Evolutionary conservation across 1,140 invertebrate species (phyloP).

Genomic region (Anastrepha obliqua): DNA sequence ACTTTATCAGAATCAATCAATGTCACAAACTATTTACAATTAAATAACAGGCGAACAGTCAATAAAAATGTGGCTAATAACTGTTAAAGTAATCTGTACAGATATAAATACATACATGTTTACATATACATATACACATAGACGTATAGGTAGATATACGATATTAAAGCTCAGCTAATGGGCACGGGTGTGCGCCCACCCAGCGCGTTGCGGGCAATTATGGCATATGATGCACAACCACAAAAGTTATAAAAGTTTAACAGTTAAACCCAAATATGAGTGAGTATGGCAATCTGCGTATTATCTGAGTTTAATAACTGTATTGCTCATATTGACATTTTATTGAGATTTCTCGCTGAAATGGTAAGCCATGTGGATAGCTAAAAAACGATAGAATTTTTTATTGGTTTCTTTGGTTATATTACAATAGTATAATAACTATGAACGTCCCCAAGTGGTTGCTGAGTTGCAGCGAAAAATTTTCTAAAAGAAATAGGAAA

Average conservation of each 20-base stretch:
- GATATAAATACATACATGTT: neutral
- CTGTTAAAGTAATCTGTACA: neutral
- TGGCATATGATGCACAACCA: neutral
- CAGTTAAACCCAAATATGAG: neutral
- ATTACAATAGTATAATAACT: too few relatives aligned
- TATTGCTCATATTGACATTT: neutral
- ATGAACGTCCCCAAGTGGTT: too few relatives aligned
- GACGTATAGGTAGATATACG: too few relatives aligned
- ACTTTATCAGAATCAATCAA: slow-evolving; percentile 31
- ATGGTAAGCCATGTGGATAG: neutral
- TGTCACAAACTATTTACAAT: slow-evolving; percentile 38
- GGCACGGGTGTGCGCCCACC: neutral
- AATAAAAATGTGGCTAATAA: neutral
- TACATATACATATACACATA: neutral
- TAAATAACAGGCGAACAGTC: neutral
- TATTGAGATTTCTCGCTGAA: neutral
- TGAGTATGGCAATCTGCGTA: neutral
- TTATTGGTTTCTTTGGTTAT: too few relatives aligned
- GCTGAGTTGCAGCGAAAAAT: too few relatives aligned
- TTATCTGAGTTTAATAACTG: neutral
- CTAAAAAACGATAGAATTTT: neutral
- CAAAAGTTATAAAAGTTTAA: slow-evolving; percentile 14
- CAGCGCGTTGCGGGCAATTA: neutral
- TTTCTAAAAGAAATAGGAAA: too few relatives aligned
- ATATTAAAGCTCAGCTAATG: neutral